Conservation (phyloP, 2,888 invertebrate species). For the Drosophila setosimentum region DNA sequence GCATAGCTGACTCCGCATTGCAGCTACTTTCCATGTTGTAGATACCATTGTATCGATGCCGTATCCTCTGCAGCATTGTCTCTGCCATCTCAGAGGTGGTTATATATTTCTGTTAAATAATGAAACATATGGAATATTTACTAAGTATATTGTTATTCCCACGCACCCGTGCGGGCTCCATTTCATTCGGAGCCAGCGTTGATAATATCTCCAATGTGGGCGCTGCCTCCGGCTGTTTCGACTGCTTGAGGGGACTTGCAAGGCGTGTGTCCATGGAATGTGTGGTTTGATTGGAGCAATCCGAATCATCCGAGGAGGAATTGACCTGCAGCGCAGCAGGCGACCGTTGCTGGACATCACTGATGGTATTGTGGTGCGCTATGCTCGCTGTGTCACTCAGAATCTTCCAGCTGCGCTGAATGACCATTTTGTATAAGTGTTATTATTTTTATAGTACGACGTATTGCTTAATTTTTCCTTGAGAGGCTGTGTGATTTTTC, state of each 20-base stretch:
- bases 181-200: conserved; percentile 28
- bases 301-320: conserved; percentile 84
- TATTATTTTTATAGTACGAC: conserved; percentile 2
- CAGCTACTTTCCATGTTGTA: conserved; percentile 70
- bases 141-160: background rate
- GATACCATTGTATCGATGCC: conserved; percentile 80
- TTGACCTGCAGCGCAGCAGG: conserved; percentile 73
- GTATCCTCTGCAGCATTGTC: conserved; percentile 80
- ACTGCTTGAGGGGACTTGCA: conserved; percentile 65
- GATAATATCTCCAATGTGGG: conserved; percentile 17
- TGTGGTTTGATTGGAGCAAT: conserved; percentile 84
- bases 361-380: conserved; percentile 38
- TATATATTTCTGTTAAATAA: conserved; percentile 75
- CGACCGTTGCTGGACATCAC: conserved; percentile 65
- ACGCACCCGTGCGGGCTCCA: conserved; percentile 56
- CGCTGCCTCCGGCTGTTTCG: conserved; percentile 50
- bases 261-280: conserved; percentile 83
- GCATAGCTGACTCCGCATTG: conserved; percentile 83
- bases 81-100: conserved; percentile 84
- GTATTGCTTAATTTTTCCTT: conserved; percentile 33
- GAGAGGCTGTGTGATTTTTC: conserved; percentile 11
- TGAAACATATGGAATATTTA: background rate
- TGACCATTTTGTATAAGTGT: conserved; percentile 78
- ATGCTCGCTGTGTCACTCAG: conserved; percentile 77
- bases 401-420: conserved; percentile 85